These are phyloP conservation scores for Chalcosyrphus nemorum DNA, from an alignment of 2,888 invertebrate species.

Conservation along the genomic window DNA sequence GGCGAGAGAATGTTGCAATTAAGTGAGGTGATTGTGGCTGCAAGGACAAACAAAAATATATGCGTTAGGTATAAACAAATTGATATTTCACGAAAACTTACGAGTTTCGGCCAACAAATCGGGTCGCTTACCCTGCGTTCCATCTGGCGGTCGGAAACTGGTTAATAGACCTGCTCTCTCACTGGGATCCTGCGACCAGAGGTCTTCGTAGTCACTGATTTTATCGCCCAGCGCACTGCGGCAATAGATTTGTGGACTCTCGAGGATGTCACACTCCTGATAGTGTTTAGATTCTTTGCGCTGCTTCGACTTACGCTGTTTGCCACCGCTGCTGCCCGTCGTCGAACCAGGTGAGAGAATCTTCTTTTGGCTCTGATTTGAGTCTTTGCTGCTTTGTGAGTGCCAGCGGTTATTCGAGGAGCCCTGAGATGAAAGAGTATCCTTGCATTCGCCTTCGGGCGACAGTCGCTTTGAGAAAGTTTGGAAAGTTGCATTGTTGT, in stretches of 20 bases:
- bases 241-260: conserved; percentile 91
- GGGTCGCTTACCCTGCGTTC: conserved; percentile 82
- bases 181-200: conserved; percentile 89
- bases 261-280: conserved; percentile 92
- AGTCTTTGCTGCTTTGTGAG: conserved; percentile 83
- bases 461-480: conserved; percentile 88
- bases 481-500: conserved; percentile 81
- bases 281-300: conserved; percentile 88
- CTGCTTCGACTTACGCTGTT: conserved; percentile 82
- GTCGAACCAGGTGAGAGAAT: conserved; percentile 81
- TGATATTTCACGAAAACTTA: conserved; percentile 74
- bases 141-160: conserved; percentile 80
- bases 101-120: conserved; percentile 85
- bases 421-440: conserved; percentile 87
- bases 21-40: conserved; percentile 84
- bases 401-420: conserved; percentile 81
- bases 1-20: conserved; percentile 83
- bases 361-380: conserved; percentile 83
- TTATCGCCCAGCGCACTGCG: conserved; percentile 94
- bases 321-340: conserved; percentile 81
- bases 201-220: conserved; percentile 97
- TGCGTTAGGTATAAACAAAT: no score
- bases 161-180: conserved; percentile 83
- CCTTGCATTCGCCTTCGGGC: conserved; percentile 85
- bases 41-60: no score